These are phyloP conservation scores for Macheiramphus alcinus DNA, from an alignment of 2,113 vertebrate species.

Conservation along the genomic window DNA sequence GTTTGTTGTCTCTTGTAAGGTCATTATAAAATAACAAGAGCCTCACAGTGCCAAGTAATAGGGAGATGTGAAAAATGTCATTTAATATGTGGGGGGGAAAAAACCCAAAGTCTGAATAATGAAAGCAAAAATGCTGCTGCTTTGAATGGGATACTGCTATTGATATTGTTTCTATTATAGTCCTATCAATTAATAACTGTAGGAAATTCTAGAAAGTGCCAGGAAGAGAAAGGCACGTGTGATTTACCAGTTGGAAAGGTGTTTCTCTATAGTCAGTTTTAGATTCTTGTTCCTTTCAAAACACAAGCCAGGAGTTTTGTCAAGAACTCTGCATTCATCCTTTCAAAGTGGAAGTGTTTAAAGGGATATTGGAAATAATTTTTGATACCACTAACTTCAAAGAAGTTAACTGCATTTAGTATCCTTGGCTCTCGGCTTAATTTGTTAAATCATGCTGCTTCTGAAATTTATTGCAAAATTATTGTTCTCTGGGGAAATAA, in stretches of 20 bases:
- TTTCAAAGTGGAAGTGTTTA: slow-evolving; percentile 12
- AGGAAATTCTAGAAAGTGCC: background rate
- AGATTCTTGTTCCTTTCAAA: background rate
- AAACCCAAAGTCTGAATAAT: background rate
- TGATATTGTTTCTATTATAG: background rate
- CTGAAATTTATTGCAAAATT: slow-evolving; percentile 66
- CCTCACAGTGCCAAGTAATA: background rate
- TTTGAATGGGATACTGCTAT: background rate
- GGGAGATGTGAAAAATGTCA: slow-evolving; percentile 11
- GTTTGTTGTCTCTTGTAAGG: background rate
- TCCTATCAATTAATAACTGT: background rate
- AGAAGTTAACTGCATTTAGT: slow-evolving; percentile 46
- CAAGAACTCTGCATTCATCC: background rate
- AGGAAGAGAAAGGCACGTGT: background rate
- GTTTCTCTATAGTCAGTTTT: background rate
- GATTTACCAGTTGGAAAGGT: background rate
- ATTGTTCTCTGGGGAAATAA: slow-evolving; percentile 69
- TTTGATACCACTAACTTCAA: slow-evolving; percentile 24
- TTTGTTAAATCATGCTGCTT: slow-evolving; percentile 66
- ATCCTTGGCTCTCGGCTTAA: slow-evolving; percentile 49
- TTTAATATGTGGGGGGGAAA: background rate
- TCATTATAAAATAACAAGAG: slow-evolving; percentile 35
- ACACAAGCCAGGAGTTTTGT: background rate
- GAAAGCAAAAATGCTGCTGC: background rate
- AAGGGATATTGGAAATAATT: slow-evolving; percentile 45